A percentile compares a stretch with the other conserved stretches of the same genome.
These are phyloP conservation scores for Odontocerum albicorne DNA, from an alignment of 2,888 invertebrate species.

Conservation along the genomic window DNA sequence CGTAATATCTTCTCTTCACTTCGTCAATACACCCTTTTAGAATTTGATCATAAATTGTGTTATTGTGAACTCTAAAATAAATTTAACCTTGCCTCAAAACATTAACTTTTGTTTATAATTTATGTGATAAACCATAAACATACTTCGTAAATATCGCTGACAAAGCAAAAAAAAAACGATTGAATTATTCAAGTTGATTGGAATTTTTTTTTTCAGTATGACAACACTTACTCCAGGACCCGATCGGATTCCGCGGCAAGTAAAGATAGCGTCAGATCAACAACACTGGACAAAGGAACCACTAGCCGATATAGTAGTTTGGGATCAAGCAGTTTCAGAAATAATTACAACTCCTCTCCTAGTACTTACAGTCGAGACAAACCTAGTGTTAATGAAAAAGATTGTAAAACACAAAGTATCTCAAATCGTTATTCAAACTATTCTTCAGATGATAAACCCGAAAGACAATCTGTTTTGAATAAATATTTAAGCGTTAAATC, in stretches of 20 bases:
- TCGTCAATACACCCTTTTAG: too few relatives aligned
- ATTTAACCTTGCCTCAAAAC: too few relatives aligned
- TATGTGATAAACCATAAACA: too few relatives aligned
- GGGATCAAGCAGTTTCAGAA: slow-evolving; percentile 22
- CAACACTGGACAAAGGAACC: slow-evolving; percentile 20
- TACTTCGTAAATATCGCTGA: too few relatives aligned
- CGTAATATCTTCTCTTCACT: too few relatives aligned
- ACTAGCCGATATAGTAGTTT: slow-evolving; percentile 22
- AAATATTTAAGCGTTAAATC: slow-evolving; percentile 30
- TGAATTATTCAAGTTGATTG: background rate
- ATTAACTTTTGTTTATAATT: too few relatives aligned
- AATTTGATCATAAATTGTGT: too few relatives aligned
- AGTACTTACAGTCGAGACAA: slow-evolving; percentile 43
- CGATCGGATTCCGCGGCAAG: slow-evolving; percentile 20
- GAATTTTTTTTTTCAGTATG: slow-evolving; percentile 31
- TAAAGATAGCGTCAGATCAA: slow-evolving; percentile 20
- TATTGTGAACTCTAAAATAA: too few relatives aligned
- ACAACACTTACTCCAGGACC: slow-evolving; percentile 29
- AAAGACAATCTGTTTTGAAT: slow-evolving; percentile 27
- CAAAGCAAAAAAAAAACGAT: background rate
- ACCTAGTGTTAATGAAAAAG: slow-evolving; percentile 44
- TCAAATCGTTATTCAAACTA: slow-evolving; percentile 52
- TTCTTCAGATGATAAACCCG: slow-evolving; percentile 28
- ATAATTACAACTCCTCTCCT: slow-evolving; percentile 28
- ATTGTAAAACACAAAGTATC: slow-evolving; percentile 49